Evolutionary conservation across 2,113 vertebrate genomes (phyloP).

Genomic region (Fulmarus glacialis): DNA sequence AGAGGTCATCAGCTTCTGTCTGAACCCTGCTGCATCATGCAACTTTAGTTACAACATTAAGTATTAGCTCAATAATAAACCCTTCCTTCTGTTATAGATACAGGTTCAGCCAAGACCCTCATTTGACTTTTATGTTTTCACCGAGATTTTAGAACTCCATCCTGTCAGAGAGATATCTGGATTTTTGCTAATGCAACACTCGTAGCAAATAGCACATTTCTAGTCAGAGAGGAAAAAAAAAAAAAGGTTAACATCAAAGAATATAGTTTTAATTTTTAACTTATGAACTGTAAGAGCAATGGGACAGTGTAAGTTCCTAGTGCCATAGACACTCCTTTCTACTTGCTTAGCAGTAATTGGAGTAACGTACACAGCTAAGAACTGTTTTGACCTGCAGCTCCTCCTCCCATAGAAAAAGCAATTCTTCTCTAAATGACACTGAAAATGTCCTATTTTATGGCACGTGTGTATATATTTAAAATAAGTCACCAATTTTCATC

Average conservation of each 20-base stretch:
- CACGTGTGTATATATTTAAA: neutral
- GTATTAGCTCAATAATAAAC: neutral
- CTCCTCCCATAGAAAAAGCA: neutral
- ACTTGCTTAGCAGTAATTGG: neutral
- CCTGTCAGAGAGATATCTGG: neutral
- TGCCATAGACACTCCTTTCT: neutral
- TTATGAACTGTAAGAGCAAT: neutral
- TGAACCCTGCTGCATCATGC: neutral
- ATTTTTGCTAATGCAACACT: neutral
- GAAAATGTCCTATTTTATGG: neutral
- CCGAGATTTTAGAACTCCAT: neutral
- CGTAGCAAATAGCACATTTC: neutral
- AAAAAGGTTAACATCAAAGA: neutral
- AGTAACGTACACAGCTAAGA: neutral
- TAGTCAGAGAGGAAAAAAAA: neutral
- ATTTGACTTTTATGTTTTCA: neutral
- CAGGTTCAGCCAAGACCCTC: neutral
- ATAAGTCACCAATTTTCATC: constrained; percentile 9
- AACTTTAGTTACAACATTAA: neutral
- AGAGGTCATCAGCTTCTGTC: constrained; percentile 30
- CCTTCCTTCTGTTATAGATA: neutral
- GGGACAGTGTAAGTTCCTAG: neutral
- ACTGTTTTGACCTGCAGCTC: neutral
- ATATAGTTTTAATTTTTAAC: neutral
- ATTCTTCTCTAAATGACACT: neutral